Evolutionary conservation across 2,797 vertebrate genomes (phyloP), one percentile per base, ranked within the genome.

Genomic region (Sibirionetta formosa): DNA sequence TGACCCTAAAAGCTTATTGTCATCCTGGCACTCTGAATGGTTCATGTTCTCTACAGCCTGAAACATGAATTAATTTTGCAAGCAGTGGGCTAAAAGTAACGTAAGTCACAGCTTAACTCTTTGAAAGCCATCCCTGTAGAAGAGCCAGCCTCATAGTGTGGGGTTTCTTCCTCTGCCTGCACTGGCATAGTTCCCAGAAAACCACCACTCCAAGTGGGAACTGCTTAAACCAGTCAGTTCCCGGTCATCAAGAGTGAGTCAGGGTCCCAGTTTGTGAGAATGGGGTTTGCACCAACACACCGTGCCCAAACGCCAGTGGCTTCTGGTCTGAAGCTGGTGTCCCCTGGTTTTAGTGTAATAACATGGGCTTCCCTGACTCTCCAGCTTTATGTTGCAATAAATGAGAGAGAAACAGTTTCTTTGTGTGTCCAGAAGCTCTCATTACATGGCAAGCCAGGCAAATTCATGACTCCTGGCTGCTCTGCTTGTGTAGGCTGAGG

Each of bases 21-120:
- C 57, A 86, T 80, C 48, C 68, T 80, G 63, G 88, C 88, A 88
- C 72, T 88, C 88, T 42, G 88, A 79, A 61, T 61, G 66, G 57
- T 90, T 95, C 63, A 15, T 1, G 0, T 64, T 71, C 88, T 93
- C 80, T 88, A 6, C 29, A 92, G 89, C 61, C 89, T 95, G 89
- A 88, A 73, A 78, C 17, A 23, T 56, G 64, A 94, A 94, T 95
- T 94, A 76, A 95, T 95, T 94, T 94, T 94, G 90, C 85, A 86
- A 94, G 85, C 90, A 86, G 73, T 64, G 40, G 51, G 33, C 68
- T 90, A 78, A 78, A 95, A 96, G 86, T 92, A 88, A 61, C 46
- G 24, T 77, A 88, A 89, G 60, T 53, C 91, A 38, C 53, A 66
- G n/a, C 72, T 95, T 94, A 94, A 96, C 68, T 96, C 82, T 73